Percentiles rank a stretch among this genome's conserved stretches.
These are phyloP conservation scores for Arizona elegans DNA, from an alignment of 2,113 vertebrate species.

Conservation along the genomic window DNA sequence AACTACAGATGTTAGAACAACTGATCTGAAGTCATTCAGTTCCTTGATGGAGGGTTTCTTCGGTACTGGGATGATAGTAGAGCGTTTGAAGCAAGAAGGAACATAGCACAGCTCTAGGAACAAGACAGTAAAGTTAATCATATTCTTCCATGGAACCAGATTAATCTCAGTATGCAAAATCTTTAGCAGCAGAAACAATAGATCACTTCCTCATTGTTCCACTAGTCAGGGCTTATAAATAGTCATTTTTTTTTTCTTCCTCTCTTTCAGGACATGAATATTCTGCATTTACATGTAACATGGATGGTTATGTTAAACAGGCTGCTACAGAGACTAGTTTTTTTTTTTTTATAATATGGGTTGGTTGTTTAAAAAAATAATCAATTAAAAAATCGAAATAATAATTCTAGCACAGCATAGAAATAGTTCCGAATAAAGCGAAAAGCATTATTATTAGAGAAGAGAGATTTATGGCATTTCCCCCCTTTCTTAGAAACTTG, in stretches of 20 bases:
- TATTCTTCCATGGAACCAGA: conserved; percentile 3
- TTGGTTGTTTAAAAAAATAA: background rate
- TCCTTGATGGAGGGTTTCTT: no score
- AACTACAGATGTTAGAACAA: no score
- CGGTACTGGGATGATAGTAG: no score
- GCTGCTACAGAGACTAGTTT: background rate
- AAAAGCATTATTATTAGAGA: background rate
- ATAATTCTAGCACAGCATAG: background rate
- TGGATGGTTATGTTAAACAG: background rate
- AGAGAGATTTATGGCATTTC: background rate
- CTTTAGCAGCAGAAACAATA: conserved; percentile 1
- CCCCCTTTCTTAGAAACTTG: background rate
- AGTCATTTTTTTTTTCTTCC: background rate
- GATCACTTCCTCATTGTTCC: conserved; percentile 17
- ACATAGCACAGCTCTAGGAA: no score
- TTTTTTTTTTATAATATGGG: background rate
- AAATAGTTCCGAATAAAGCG: background rate
- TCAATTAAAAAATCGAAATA: background rate
- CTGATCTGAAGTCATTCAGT: no score
- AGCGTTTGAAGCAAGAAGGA: no score
- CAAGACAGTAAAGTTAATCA: background rate
- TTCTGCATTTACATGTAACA: background rate
- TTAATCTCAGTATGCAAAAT: background rate
- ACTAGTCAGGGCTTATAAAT: background rate
- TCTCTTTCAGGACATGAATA: background rate